A percentile compares a stretch with the other conserved stretches of the same genome.
Conservation (phyloP, 2,113 vertebrate genomes). For the Enhydra lutris region DNA sequence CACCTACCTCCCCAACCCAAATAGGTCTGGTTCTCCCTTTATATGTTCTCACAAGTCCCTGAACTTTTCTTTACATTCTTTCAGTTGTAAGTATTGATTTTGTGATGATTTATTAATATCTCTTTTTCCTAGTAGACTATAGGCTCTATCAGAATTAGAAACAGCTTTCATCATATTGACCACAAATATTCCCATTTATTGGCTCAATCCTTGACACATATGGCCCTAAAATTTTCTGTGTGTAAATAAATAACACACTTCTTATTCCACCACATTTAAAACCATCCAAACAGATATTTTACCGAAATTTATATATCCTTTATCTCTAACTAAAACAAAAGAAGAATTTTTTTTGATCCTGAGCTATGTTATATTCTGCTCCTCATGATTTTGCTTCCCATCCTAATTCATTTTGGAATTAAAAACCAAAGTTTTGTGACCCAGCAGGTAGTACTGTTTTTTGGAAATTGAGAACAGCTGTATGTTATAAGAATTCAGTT, state of each 20-base stretch:
- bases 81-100: not conserved
- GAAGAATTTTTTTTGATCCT: not conserved
- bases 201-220: not conserved
- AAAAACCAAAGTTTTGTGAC: not conserved
- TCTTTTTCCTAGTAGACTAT: not conserved
- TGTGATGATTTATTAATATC: not conserved
- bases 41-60: not conserved
- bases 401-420: constrained; percentile 15
- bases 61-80: not conserved
- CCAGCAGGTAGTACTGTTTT: not conserved
- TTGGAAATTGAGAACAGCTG: constrained; percentile 46
- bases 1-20: accelerated
- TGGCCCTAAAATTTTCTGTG: not conserved
- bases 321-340: not conserved
- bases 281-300: not conserved
- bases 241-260: not conserved
- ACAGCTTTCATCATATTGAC: not conserved
- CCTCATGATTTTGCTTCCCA: not conserved
- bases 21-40: not conserved
- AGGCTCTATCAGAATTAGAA: not conserved
- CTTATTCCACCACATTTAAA: not conserved
- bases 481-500: not conserved
- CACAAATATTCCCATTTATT: constrained; percentile 2
- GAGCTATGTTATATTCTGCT: not conserved
- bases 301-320: not conserved